Percentiles rank a stretch among this genome's conserved stretches.
phyloP scores from a whole-genome alignment of 2,888 invertebrate species.

The Crematogaster levior region DNA sequence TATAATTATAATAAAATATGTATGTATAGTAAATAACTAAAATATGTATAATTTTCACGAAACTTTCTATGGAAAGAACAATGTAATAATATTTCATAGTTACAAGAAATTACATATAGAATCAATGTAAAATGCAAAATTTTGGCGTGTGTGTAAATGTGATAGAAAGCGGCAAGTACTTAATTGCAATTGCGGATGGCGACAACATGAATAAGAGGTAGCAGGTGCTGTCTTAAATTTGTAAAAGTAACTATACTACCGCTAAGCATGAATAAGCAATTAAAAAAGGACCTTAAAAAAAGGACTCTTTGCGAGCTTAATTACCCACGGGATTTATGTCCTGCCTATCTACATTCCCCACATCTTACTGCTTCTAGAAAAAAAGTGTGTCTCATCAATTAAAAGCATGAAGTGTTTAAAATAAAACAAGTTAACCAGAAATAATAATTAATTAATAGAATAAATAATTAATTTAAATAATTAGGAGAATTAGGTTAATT shows the following conservation, averaged over 20 bases:
- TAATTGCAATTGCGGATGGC: constrained; percentile 19
- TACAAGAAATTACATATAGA: not conserved
- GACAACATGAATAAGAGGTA: constrained; percentile 22
- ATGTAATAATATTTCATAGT: no score
- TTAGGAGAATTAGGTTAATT: no score
- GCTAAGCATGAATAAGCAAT: constrained; percentile 41
- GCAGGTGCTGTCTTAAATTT: constrained; percentile 42
- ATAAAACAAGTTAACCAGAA: not conserved
- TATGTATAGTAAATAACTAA: no score
- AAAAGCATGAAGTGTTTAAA: not conserved
- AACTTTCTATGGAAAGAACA: no score
- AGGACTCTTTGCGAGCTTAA: constrained; percentile 34
- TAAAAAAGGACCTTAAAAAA: constrained; percentile 44
- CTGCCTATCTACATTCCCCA: not conserved
- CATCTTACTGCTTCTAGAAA: not conserved
- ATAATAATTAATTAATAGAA: no score
- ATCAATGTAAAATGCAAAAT: not conserved
- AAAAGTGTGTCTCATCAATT: not conserved
- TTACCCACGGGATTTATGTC: constrained; percentile 31
- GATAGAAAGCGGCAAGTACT: constrained; percentile 1
- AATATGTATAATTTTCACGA: no score
- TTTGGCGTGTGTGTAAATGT: not conserved
- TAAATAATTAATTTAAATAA: no score
- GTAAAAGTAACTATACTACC: constrained; percentile 24
- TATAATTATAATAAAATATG: no score